Evolutionary conservation across 1,140 invertebrate genomes (phyloP).

Genomic region (Drosophila micromelanica): DNA sequence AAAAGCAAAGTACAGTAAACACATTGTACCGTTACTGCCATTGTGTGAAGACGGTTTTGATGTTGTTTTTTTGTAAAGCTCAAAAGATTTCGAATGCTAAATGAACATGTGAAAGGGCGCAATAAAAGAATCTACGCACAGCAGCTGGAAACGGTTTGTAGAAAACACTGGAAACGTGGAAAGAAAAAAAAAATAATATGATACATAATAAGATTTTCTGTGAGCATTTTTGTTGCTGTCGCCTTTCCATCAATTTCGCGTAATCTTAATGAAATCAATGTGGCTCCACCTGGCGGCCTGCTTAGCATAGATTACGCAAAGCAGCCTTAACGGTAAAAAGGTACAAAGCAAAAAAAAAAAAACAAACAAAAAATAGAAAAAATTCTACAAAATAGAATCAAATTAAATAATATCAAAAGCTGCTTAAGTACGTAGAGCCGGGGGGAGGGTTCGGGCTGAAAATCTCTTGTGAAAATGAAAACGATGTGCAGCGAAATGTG

Average conservation of each 20-base stretch:
- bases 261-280: slow-evolving; percentile 24
- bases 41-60: slow-evolving; percentile 2
- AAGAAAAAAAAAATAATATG: slow-evolving; percentile 2
- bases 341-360: slow-evolving; percentile 16
- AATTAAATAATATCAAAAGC: slow-evolving; percentile 74
- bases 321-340: slow-evolving; percentile 23
- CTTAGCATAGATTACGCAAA: slow-evolving; percentile 60
- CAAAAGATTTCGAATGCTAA: slow-evolving; percentile 4
- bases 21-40: slow-evolving; percentile 20
- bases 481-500: slow-evolving; percentile 57
- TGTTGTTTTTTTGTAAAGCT: background rate
- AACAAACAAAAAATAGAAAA: background rate
- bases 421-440: slow-evolving; percentile 37
- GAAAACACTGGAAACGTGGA: too few relatives aligned
- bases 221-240: background rate
- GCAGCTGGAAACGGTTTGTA: slow-evolving; percentile 4
- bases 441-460: background rate
- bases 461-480: slow-evolving; percentile 46
- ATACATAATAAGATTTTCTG: slow-evolving; percentile 6
- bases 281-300: slow-evolving; percentile 32
- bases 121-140: slow-evolving; percentile 5
- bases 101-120: background rate
- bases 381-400: slow-evolving; percentile 32
- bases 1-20: slow-evolving; percentile 63
- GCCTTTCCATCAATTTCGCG: slow-evolving; percentile 6